phyloP scores from a whole-genome alignment of 2,797 vertebrate genomes.

The Epinephelus coioides region DNA sequence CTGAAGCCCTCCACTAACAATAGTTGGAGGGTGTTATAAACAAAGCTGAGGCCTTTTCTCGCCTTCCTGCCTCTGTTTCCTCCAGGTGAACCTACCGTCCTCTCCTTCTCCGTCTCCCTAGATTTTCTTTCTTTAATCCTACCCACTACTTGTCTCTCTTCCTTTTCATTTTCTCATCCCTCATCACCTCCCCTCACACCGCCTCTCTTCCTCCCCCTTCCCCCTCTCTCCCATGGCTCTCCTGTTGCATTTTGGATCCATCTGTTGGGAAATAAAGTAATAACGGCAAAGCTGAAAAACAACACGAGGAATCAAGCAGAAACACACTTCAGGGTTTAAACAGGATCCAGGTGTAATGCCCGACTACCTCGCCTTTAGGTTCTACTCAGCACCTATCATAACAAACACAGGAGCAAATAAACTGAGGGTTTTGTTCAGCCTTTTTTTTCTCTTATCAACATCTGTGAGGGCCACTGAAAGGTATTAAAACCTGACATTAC shows the following conservation, averaged over 20 bases:
- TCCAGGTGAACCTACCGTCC: constrained; percentile 41
- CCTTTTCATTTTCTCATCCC: background rate
- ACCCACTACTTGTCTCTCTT: constrained; percentile 3
- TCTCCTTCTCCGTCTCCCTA: constrained; percentile 22
- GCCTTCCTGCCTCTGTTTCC: constrained; percentile 53
- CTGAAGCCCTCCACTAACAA: constrained; percentile 54
- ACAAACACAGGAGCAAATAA: constrained; percentile 60
- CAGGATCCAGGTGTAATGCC: constrained; percentile 75
- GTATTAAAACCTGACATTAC: constrained; percentile 46
- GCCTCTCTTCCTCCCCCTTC: background rate
- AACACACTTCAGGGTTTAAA: constrained; percentile 65
- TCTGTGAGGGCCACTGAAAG: constrained; percentile 42
- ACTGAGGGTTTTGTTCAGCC: constrained; percentile 31
- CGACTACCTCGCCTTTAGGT: constrained; percentile 47
- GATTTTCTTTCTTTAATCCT: constrained; percentile 34
- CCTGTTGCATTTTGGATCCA: constrained; percentile 66
- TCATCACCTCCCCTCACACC: constrained; percentile 10
- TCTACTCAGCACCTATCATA: constrained; percentile 41
- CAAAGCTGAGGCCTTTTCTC: constrained; percentile 77
- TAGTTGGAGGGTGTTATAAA: constrained; percentile 73
- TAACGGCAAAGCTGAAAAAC: constrained; percentile 45
- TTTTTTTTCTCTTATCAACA: constrained; percentile 28
- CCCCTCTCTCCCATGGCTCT: constrained; percentile 26
- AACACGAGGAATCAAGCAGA: constrained; percentile 46
- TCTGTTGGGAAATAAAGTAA: constrained; percentile 68